phyloP scores from a whole-genome alignment of 2,113 vertebrate species.

The Paradoxurus hermaphroditus region DNA sequence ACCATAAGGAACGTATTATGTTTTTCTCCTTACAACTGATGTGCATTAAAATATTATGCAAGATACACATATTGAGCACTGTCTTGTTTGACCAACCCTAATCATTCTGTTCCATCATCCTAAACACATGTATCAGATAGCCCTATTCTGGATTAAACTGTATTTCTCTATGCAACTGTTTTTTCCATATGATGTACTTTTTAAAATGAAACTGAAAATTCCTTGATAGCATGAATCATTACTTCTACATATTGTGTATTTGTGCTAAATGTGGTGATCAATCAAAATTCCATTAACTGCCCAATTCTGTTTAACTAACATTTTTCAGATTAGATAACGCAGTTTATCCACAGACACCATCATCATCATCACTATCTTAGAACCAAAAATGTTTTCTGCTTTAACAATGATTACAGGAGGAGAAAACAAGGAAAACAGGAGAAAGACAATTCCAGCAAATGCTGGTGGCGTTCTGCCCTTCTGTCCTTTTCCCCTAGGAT shows the following conservation, averaged over 20 bases:
- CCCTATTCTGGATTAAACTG: neutral
- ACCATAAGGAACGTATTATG: neutral
- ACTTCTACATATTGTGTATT: neutral
- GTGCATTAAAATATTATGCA: neutral
- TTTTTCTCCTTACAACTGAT: neutral
- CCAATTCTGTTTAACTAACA: neutral
- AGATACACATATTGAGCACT: neutral
- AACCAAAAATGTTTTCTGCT: neutral
- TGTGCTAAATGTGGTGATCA: neutral
- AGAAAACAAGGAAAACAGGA: neutral
- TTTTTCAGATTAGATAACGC: slow-evolving; percentile 1
- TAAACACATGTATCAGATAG: neutral
- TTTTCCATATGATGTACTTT: neutral
- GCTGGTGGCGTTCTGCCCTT: neutral
- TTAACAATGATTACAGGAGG: neutral
- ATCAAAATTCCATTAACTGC: neutral
- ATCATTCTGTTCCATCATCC: neutral
- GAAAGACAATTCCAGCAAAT: neutral
- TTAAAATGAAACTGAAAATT: slow-evolving; percentile 16
- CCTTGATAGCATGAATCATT: neutral
- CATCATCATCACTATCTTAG: neutral
- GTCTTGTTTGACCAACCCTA: neutral
- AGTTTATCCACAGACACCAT: neutral
- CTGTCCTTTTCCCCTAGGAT: neutral
- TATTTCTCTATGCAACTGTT: neutral